These are phyloP conservation scores for Eptatretus atami DNA, from an alignment of 2,797 vertebrate species.

Conservation along the genomic window DNA sequence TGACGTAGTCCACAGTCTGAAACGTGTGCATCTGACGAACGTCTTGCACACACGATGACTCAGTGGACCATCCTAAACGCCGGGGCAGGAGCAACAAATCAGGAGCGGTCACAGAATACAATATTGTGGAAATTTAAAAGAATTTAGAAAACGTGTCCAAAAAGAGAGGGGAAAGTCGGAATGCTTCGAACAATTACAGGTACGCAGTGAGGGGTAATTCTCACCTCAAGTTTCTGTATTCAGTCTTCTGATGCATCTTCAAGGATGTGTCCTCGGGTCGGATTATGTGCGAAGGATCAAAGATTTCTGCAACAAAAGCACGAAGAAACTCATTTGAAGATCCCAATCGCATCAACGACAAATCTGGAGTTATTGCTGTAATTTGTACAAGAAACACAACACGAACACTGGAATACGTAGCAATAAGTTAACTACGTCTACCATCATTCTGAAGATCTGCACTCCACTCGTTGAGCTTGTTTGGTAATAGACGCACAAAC, in stretches of 20 bases:
- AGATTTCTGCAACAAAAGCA: background rate
- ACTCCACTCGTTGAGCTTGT: too few relatives aligned
- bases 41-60: slow-evolving; percentile 34
- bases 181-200: too few relatives aligned
- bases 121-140: rapidly evolving
- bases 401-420: too few relatives aligned
- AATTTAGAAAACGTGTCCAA: too few relatives aligned
- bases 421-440: too few relatives aligned
- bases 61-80: slow-evolving; percentile 27
- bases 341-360: too few relatives aligned
- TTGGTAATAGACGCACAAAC: too few relatives aligned
- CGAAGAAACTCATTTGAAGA: background rate
- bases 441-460: too few relatives aligned
- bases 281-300: background rate
- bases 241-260: background rate
- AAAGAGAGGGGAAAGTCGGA: too few relatives aligned
- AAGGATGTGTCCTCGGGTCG: background rate
- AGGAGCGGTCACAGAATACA: background rate
- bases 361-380: too few relatives aligned
- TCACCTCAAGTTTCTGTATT: slow-evolving; percentile 5
- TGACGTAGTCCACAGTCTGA: slow-evolving; percentile 51
- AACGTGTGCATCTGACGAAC: slow-evolving; percentile 48
- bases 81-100: background rate
- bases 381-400: too few relatives aligned
- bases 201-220: background rate